These are phyloP conservation scores for Noctua pronuba DNA, from an alignment of 2,888 invertebrate species.

Conservation along the genomic window DNA sequence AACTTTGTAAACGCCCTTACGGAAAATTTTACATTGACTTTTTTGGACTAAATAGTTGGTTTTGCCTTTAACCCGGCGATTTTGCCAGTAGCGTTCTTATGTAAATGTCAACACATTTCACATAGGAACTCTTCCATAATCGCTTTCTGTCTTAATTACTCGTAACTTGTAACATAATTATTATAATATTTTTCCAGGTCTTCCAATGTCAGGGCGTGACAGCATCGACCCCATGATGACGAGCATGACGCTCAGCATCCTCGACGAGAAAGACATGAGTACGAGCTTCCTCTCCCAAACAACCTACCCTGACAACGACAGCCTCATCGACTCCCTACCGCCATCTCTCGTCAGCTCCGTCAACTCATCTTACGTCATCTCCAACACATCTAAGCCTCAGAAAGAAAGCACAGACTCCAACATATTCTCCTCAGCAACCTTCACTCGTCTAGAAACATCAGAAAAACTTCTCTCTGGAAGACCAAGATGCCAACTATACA, in stretches of 20 bases:
- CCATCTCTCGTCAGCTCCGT: conserved; percentile 87
- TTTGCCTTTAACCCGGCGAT: too few relatives aligned
- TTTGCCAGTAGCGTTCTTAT: background rate
- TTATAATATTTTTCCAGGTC: conserved; percentile 71
- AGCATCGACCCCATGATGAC: conserved; percentile 88
- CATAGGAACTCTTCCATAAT: background rate
- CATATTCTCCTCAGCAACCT: conserved; percentile 87
- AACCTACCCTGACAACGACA: conserved; percentile 87
- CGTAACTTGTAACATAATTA: background rate
- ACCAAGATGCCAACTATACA: conserved; percentile 81
- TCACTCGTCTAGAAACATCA: conserved; percentile 86
- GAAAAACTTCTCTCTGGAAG: conserved; percentile 82
- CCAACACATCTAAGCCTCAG: conserved; percentile 76
- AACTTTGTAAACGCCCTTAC: too few relatives aligned
- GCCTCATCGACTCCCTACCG: conserved; percentile 86
- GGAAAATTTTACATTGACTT: too few relatives aligned
- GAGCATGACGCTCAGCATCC: conserved; percentile 88
- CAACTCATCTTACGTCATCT: conserved; percentile 85
- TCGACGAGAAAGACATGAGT: conserved; percentile 89
- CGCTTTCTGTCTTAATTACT: background rate
- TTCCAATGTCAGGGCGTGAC: conserved; percentile 81
- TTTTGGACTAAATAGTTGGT: too few relatives aligned
- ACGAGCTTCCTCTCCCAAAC: conserved; percentile 89
- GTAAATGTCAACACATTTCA: too few relatives aligned
- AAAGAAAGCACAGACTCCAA: conserved; percentile 81